Percentiles rank a stretch among this genome's conserved stretches.
Evolutionary conservation across 2,797 vertebrate species (phyloP).

Genomic region (Rhinoraja longicauda): DNA sequence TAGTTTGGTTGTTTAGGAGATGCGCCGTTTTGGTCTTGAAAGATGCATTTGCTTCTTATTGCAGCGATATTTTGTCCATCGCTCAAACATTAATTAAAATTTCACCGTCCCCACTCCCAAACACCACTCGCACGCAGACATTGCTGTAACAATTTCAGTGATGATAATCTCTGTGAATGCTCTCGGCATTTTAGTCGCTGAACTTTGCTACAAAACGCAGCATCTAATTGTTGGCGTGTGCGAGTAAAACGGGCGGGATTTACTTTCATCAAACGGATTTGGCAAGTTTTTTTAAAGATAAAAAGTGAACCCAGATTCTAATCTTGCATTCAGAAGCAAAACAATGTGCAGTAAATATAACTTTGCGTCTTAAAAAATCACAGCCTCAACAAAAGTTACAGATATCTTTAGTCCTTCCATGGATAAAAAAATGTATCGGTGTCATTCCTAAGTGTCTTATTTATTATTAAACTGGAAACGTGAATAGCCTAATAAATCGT

Average conservation of each 20-base stretch:
- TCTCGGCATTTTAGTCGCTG: background rate
- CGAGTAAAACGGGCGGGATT: background rate
- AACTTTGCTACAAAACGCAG: background rate
- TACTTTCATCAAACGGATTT: conserved; percentile 10
- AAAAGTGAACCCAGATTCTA: background rate
- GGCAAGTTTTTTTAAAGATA: background rate
- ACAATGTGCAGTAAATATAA: background rate
- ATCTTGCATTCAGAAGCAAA: background rate
- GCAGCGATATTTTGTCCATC: background rate
- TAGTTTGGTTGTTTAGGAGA: background rate
- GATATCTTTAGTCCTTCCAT: background rate
- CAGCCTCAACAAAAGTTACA: conserved; percentile 18
- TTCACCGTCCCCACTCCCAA: background rate
- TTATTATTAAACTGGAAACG: conserved; percentile 19
- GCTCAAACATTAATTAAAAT: background rate
- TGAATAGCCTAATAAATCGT: background rate
- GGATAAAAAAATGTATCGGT: background rate
- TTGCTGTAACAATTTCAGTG: background rate
- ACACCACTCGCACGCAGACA: background rate
- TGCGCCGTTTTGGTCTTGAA: background rate
- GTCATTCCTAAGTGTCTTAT: conserved; percentile 26
- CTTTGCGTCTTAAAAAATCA: background rate
- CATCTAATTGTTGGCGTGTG: background rate
- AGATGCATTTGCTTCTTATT: background rate
- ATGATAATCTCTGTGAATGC: background rate